Percentiles rank a stretch among this genome's conserved stretches.
Conservation (phyloP, 2,113 vertebrate genomes). For the Verasper variegatus region DNA sequence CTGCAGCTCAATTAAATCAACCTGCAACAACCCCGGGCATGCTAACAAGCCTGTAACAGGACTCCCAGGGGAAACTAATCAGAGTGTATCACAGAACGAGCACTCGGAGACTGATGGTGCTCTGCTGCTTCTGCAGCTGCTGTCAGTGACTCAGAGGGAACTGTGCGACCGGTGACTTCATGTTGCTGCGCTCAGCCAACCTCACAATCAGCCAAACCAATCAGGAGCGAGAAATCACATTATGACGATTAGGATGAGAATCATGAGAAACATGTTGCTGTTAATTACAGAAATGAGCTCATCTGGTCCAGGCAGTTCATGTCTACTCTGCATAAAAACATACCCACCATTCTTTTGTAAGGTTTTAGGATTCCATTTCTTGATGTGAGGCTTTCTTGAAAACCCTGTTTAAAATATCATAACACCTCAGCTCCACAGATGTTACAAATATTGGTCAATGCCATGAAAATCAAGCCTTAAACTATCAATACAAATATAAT, state of each 20-base stretch:
- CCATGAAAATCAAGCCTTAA: neutral
- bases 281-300: slow-evolving; percentile 19
- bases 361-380: neutral
- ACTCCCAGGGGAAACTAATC: slow-evolving; percentile 25
- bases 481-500: neutral
- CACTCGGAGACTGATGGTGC: slow-evolving; percentile 10
- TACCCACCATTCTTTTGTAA: neutral
- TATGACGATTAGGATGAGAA: neutral
- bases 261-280: neutral
- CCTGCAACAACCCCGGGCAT: slow-evolving; percentile 19
- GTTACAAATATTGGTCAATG: neutral
- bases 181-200: neutral
- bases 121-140: slow-evolving; percentile 47
- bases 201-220: slow-evolving; percentile 13
- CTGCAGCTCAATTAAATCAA: slow-evolving; percentile 36
- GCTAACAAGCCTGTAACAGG: slow-evolving; percentile 20
- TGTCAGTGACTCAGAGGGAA: slow-evolving; percentile 54
- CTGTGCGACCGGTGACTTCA: slow-evolving; percentile 2
- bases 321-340: neutral
- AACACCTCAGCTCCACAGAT: neutral
- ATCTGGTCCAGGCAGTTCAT: neutral
- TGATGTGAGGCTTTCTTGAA: neutral
- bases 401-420: neutral
- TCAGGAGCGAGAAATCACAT: neutral
- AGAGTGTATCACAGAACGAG: neutral